A percentile compares a stretch with the other conserved stretches of the same genome.
phyloP scores from a whole-genome alignment of 2,888 invertebrate genomes.

The Gymnoscelis rufifasciata region DNA sequence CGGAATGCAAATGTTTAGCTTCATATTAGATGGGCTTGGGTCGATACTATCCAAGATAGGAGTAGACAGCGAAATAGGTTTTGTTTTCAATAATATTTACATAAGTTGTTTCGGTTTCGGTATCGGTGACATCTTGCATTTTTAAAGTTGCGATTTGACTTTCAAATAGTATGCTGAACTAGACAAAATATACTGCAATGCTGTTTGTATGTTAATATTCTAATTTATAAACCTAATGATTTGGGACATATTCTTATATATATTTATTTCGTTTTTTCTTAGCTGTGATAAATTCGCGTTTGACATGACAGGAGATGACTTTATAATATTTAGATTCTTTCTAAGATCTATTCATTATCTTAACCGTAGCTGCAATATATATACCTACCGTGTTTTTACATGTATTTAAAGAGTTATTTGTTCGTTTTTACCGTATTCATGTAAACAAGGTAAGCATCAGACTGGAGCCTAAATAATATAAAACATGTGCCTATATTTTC shows the following conservation, averaged over 20 bases:
- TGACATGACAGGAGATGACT: no score
- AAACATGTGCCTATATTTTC: constrained; percentile 61
- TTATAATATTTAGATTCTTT: no score
- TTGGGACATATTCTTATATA: no score
- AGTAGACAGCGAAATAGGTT: constrained; percentile 34
- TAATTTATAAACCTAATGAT: no score
- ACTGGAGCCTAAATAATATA: constrained; percentile 70
- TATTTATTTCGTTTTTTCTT: no score
- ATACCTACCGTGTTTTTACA: no score
- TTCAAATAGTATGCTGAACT: constrained; percentile 1
- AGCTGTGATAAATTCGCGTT: no score
- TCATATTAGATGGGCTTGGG: constrained; percentile 59
- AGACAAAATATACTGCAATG: no score
- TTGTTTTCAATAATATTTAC: constrained; percentile 30
- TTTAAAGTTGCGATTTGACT: constrained; percentile 8
- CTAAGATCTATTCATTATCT: no score
- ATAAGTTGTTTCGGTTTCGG: constrained; percentile 9
- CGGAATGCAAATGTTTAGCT: constrained; percentile 66
- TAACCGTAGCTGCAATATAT: no score
- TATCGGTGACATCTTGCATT: constrained; percentile 17
- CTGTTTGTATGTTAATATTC: no score
- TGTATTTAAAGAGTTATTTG: no score
- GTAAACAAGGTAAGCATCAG: constrained; percentile 64
- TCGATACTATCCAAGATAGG: constrained; percentile 38
- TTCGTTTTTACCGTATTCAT: constrained; percentile 17